A percentile compares a stretch with the other conserved stretches of the same genome.
phyloP scores from a whole-genome alignment of 2,888 invertebrate species.

The Mimachlamys varia region DNA sequence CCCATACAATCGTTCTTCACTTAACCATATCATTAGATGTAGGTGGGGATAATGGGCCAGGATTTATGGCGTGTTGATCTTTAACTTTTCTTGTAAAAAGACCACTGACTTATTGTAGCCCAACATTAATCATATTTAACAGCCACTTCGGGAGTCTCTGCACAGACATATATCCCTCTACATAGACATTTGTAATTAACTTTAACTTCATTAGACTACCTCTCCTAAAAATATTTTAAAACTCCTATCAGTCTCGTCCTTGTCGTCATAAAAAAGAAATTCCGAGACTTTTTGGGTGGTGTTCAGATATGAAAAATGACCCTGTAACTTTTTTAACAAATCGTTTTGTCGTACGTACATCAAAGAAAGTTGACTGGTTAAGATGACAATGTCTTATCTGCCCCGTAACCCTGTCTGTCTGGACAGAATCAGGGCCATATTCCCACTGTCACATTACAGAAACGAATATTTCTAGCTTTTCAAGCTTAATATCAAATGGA shows the following conservation, averaged over 20 bases:
- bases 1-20: not conserved
- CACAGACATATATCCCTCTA: not conserved
- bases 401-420: not conserved
- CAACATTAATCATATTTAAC: not conserved
- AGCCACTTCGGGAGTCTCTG: not conserved
- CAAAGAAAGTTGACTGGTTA: not conserved
- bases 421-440: not conserved
- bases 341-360: not conserved
- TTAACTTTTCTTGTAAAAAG: constrained; percentile 15
- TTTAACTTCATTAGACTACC: not conserved
- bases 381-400: not conserved
- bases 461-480: not conserved
- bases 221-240: not conserved
- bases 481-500: not conserved
- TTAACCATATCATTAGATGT: not conserved
- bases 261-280: not conserved
- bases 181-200: not conserved
- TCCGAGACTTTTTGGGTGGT: constrained; percentile 10
- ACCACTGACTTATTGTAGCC: not conserved
- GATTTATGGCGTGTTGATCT: constrained; percentile 8
- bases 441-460: not conserved
- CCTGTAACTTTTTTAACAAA: not conserved
- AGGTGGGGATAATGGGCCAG: not conserved
- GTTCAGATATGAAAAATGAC: not conserved
- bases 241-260: not conserved